These are phyloP conservation scores for Periophthalmodon schlosseri DNA, from an alignment of 2,113 vertebrate species.

Conservation along the genomic window DNA sequence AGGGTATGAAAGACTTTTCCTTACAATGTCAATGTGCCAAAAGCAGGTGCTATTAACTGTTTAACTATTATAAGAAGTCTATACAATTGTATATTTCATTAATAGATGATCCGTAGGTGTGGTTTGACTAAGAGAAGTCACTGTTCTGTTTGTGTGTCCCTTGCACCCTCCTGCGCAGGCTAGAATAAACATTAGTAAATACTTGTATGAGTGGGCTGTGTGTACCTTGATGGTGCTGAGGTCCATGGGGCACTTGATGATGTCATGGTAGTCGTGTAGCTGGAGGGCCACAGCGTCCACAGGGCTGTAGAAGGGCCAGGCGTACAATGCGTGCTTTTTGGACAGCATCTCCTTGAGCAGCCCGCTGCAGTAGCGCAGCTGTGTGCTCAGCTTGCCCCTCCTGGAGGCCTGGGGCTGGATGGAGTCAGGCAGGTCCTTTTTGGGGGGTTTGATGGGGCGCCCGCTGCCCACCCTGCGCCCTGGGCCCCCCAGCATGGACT, in stretches of 20 bases:
- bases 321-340: slow-evolving; percentile 91
- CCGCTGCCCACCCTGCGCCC: slow-evolving; percentile 87
- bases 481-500: slow-evolving; percentile 52
- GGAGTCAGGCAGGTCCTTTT: slow-evolving; percentile 90
- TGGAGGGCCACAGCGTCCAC: slow-evolving; percentile 89
- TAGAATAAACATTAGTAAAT: too few relatives aligned
- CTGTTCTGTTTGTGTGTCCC: too few relatives aligned
- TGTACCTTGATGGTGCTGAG: slow-evolving; percentile 86
- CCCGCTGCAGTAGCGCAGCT: slow-evolving; percentile 89
- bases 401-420: slow-evolving; percentile 85
- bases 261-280: slow-evolving; percentile 93
- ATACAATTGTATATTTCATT: background rate
- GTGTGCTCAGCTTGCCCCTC: slow-evolving; percentile 85
- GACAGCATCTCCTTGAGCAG: slow-evolving; percentile 92
- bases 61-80: too few relatives aligned
- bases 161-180: too few relatives aligned
- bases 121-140: too few relatives aligned
- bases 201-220: too few relatives aligned
- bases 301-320: slow-evolving; percentile 96
- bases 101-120: too few relatives aligned
- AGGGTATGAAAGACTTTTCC: too few relatives aligned
- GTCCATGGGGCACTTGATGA: slow-evolving; percentile 97
- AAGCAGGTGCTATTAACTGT: background rate
- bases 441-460: slow-evolving; percentile 90
- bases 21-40: too few relatives aligned